phyloP scores from a whole-genome alignment of 2,888 invertebrate genomes.

The Geophilus truncorum region DNA sequence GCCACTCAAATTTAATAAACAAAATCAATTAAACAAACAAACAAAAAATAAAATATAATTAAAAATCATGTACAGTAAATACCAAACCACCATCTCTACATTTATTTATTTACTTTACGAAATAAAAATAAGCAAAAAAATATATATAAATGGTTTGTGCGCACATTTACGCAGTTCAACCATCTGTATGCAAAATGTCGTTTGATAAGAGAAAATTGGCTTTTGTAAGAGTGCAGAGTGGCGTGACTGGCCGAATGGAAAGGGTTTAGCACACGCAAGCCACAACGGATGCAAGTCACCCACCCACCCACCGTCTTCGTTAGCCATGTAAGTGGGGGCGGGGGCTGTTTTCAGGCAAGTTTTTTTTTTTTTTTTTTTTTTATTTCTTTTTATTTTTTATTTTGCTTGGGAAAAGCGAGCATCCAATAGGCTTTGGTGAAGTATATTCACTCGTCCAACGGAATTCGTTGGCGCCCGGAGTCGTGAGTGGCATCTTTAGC shows the following conservation, averaged over 20 bases:
- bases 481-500: constrained; percentile 5
- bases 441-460: constrained; percentile 5
- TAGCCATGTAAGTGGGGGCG: constrained; percentile 14
- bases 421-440: not conserved
- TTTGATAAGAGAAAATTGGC: constrained; percentile 5
- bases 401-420: not conserved
- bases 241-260: constrained; percentile 4
- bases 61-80: no score
- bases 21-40: no score
- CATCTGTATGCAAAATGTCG: not conserved
- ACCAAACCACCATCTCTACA: no score
- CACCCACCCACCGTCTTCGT: constrained; percentile 2
- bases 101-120: no score
- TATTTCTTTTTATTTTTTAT: not conserved
- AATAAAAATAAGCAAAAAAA: no score
- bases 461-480: not conserved
- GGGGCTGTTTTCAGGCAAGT: not conserved
- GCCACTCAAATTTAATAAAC: no score
- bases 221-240: not conserved
- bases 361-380: not conserved
- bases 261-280: constrained; percentile 14
- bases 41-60: no score
- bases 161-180: not conserved
- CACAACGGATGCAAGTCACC: not conserved
- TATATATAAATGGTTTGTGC: not conserved